Conservation (phyloP, 2,113 vertebrate species). For the Halcyon malimbica region DNA sequence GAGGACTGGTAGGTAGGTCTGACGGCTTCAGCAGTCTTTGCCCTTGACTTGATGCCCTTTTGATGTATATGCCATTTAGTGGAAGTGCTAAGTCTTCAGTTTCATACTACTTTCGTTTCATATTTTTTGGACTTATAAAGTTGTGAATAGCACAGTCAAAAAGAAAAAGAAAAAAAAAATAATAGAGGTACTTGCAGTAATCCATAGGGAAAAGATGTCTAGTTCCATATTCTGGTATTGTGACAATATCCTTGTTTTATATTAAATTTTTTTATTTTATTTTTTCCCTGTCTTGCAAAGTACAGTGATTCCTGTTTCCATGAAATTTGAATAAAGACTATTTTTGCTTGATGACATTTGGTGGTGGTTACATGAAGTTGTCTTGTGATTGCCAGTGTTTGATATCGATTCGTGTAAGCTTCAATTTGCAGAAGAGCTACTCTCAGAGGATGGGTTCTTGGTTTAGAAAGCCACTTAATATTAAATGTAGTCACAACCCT, state of each 20-base stretch:
- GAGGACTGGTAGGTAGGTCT: constrained; percentile 74
- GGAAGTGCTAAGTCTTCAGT: constrained; percentile 80
- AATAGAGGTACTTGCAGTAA: constrained; percentile 75
- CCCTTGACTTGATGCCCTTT: constrained; percentile 71
- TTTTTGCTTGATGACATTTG: constrained; percentile 83
- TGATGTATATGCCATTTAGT: constrained; percentile 80
- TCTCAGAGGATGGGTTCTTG: background rate
- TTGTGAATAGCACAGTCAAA: constrained; percentile 80
- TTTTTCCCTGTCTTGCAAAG: constrained; percentile 80
- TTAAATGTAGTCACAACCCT: background rate
- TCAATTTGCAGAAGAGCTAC: background rate
- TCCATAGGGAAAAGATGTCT: constrained; percentile 74
- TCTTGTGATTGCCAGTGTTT: background rate
- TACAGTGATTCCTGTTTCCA: constrained; percentile 82
- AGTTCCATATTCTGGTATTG: constrained; percentile 82
- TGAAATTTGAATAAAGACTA: constrained; percentile 87
- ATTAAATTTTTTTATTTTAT: constrained; percentile 81
- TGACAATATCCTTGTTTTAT: constrained; percentile 85
- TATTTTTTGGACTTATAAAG: constrained; percentile 76
- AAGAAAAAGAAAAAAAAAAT: background rate
- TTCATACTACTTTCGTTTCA: constrained; percentile 75
- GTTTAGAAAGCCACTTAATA: background rate
- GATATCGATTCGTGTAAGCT: accelerated
- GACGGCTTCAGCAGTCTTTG: constrained; percentile 65
- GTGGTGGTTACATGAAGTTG: constrained; percentile 46